Base-by-base conservation (phyloP, 2,888 invertebrate genomes). In the Pandemis cinnamomeana region DNA sequence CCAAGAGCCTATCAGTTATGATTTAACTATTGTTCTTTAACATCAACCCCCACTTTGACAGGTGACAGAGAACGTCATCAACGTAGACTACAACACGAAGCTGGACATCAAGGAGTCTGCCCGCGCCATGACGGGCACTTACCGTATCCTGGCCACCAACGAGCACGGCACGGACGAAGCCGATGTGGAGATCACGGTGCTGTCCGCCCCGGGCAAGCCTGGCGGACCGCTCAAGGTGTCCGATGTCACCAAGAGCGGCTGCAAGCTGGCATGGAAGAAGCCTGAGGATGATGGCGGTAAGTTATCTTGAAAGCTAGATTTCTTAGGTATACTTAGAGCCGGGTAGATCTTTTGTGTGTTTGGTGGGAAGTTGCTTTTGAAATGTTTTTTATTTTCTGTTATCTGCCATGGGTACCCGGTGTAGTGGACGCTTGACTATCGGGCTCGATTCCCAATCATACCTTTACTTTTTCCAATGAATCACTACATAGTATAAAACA, bases 231-330 rank as follows among this genome's bases (percentile, higher is more conserved):
- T 99, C 7, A 97, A 98, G 90, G 98, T 98, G 11, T 93, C 96
- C 0, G 98, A 99, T 83, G 97, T 99, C 41, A 98, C 98, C 53
- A 98, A 98, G 89, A 96, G 97, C 80, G 97, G 98, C 71, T 98
- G 98, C 89, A 98, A 98, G 86, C 94, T 99, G 67, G 96, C 97
- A 79, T 99, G 99, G 99, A 96, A 98, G 82, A 98, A 98, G 83
- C 99, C 99, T 0, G 97, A 98, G 82, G 98, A 99, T 87, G 98
- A 99, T 90, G 99, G 98, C 82, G 99, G 99, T 82, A 71, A 81
- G 90, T 85, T 10, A n/a, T 51, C 27, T 36, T 36, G 2, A 4
- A 36, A 36, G 27, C 27, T 36, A 20, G 20, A 20, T 20, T 20
- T 20, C 20, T 20, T 20, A 20, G 20, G 20, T 20, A 20, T 20